These are phyloP conservation scores for Corticium candelabrum DNA, from an alignment of 37 sponge, comb jelly and placozoan genomes.

Conservation along the genomic window DNA sequence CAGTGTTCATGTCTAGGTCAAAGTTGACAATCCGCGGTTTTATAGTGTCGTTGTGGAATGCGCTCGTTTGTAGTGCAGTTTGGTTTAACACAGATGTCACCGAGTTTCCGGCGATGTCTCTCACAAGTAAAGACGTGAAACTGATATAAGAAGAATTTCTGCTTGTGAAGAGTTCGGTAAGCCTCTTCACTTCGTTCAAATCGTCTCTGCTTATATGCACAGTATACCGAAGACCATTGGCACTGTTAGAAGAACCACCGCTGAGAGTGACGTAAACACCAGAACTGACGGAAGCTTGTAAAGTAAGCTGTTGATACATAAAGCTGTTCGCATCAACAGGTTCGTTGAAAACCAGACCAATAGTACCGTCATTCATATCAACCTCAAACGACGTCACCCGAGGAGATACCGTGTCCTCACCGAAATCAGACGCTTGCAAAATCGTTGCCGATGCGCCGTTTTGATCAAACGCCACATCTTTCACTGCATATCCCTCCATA, in stretches of 20 bases:
- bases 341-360: conserved; percentile 71
- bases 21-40: conserved; percentile 54
- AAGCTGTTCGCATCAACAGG: conserved; percentile 29
- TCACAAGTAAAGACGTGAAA: conserved; percentile 30
- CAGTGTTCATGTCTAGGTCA: conserved; percentile 79
- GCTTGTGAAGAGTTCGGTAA: conserved; percentile 36
- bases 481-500: conserved; percentile 44
- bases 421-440: not conserved
- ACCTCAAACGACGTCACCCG: conserved; percentile 41
- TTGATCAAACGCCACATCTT: conserved; percentile 58
- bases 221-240: conserved; percentile 52
- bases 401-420: conserved; percentile 37
- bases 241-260: conserved; percentile 60
- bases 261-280: conserved; percentile 31
- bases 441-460: conserved; percentile 18
- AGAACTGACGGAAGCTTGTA: not conserved
- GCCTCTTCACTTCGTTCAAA: conserved; percentile 60
- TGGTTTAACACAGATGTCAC: conserved; percentile 18
- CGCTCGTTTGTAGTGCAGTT: conserved; percentile 28
- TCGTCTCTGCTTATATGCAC: conserved; percentile 52
- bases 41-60: conserved; percentile 55
- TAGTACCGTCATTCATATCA: conserved; percentile 56
- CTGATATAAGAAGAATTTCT: conserved; percentile 45
- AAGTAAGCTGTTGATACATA: not conserved
- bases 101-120: conserved; percentile 63